Evolutionary conservation across 2,888 invertebrate genomes (phyloP), one percentile per base, ranked within the genome.

Genomic region (Serrognathus titanus): DNA sequence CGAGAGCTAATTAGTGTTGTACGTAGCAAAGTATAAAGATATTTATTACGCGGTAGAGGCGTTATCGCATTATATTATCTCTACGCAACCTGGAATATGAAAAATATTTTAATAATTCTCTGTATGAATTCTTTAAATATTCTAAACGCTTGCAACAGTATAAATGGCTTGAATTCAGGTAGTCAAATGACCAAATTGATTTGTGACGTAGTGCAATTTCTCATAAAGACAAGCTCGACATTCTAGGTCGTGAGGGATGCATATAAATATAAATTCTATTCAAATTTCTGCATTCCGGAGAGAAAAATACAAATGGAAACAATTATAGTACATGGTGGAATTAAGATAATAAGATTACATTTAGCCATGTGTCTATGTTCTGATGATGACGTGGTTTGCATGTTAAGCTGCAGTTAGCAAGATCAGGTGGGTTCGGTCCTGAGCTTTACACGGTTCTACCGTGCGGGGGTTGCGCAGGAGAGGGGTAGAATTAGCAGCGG

Each of bases 271-370:
- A 16, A 13, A 16, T 43, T 43, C 20, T 43, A 43, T 43, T 43
- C 12, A 43, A 43, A 43, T 51, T 35, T 45, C 20, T 52, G 36
- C 10, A 43, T n/a, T 38, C 39, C 24, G 31, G 11, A 12, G n/a
- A 48, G 16, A 54, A 45, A 50, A 49, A 55, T 55, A 55, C 38
- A 55, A 55, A 55, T 55, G 54, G 45, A 55, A 55, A 55, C 54
- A 55, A 55, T 55, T 55, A 43, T 43, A 55, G 46, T 57, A 63
- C 62, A 70, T 67, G 70, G 69, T 69, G 61, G 66, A 73, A 75
- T 75, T 74, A 72, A 74, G 72, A 73, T 72, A 71, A 72, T 71
- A 68, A 69, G 73, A 71, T 71, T 73, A 69, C 60, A 56, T 51
- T 64, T 50, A 43, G 66, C 64, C 69, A 67, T 71, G 70, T 70